phyloP scores from a whole-genome alignment of 2,888 invertebrate genomes.

The Lithophane ornitopus region DNA sequence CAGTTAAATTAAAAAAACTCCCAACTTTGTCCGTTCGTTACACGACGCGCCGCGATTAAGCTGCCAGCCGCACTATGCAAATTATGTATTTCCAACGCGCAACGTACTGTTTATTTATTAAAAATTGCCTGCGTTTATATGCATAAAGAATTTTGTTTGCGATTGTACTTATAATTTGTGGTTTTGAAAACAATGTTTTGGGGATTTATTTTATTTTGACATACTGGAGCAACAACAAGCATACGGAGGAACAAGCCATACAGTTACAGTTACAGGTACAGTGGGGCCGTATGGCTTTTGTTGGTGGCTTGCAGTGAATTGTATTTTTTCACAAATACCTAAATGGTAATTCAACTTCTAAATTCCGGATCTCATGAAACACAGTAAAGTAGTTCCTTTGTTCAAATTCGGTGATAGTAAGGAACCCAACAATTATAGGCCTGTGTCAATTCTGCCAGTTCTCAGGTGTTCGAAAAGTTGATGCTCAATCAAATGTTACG shows the following conservation, averaged over 20 bases:
- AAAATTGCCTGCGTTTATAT: constrained; percentile 53
- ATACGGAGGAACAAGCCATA: too few relatives aligned
- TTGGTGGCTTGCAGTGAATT: not conserved
- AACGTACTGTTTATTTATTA: constrained; percentile 54
- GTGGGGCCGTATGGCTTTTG: not conserved
- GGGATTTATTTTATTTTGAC: not conserved
- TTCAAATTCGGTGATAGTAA: too few relatives aligned
- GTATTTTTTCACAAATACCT: not conserved
- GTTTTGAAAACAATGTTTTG: constrained; percentile 20
- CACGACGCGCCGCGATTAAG: constrained; percentile 58
- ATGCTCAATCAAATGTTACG: too few relatives aligned
- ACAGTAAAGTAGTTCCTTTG: too few relatives aligned
- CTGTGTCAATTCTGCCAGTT: too few relatives aligned
- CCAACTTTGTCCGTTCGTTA: constrained; percentile 28
- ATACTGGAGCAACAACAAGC: too few relatives aligned
- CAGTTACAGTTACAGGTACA: not conserved
- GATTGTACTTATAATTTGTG: constrained; percentile 8
- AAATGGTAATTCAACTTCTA: not conserved
- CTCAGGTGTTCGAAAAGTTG: too few relatives aligned
- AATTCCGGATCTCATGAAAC: too few relatives aligned
- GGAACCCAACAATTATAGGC: too few relatives aligned
- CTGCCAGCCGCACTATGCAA: constrained; percentile 61
- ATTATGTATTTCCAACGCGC: constrained; percentile 56
- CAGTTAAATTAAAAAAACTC: constrained; percentile 60
- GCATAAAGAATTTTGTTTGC: constrained; percentile 43